Base-by-base conservation (phyloP, 2,888 invertebrate species). In the Gymnoscelis rufifasciata region DNA sequence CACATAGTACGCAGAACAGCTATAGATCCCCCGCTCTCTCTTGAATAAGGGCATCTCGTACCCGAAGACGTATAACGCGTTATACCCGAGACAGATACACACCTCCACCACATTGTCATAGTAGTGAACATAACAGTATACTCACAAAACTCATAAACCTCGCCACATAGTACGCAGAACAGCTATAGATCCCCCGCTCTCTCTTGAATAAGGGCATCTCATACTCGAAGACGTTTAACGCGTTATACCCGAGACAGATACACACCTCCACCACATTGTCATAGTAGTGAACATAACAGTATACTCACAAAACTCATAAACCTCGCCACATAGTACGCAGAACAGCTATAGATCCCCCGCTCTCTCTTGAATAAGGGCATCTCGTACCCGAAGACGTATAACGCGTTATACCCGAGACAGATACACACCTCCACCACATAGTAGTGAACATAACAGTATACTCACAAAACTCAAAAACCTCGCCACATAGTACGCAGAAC, bases 371-470 rank as follows among this genome's bases (percentile, higher is more conserved):
- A 90, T 43, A 90, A 57, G 0, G 75, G 54, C 3, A 89, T 66
- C 19, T 89, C 86, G 0, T 57, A 47, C 8, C 83, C 77, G 39
- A 90, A 83, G 5, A 78, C 75, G 38, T 80, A 87, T 26, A 90
- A 64, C 0, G 88, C 83, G 10, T 74, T 74, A 58, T 90, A 90
- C 1, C 89, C 76, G 1, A 86, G 50, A 0, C 76, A 74, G 62
- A 89, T 90, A 31, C 78, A 74, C 0, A 89, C 73, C 51, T 90
- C 90, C n/a, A n/a, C n/a, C n/a, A n/a, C n/a, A n/a, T n/a, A n/a
- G n/a, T n/a, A n/a, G n/a, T n/a, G n/a, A n/a, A n/a, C n/a, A n/a
- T n/a, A n/a, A n/a, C n/a, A n/a, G n/a, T n/a, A 7, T 38, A 73
- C 82, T 78, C 55, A 86, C 87, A 59, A 72, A 72, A 51, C 74